Percentiles rank a stretch among this genome's conserved stretches.
Evolutionary conservation across 2,888 invertebrate genomes (phyloP).

Genomic region (Macrophya annulata): DNA sequence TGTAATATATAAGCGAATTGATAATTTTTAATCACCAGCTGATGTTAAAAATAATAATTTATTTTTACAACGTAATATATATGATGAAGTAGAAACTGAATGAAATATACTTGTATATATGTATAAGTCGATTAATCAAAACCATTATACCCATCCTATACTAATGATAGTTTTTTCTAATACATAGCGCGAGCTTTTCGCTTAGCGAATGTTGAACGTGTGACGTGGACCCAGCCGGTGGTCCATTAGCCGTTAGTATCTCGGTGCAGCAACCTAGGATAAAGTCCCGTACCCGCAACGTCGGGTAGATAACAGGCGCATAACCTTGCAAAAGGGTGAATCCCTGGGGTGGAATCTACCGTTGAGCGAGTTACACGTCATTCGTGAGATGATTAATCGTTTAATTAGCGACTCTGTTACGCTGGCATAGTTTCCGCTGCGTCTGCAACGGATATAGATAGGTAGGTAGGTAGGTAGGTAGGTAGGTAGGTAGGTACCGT

Average conservation of each 20-base stretch:
- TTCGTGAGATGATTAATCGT: conserved; percentile 78
- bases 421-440: conserved; percentile 71
- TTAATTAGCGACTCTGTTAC: conserved; percentile 78
- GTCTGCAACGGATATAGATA: conserved; percentile 39
- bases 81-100: no score
- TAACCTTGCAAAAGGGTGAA: conserved; percentile 42
- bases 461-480: background rate
- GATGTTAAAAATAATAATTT: background rate
- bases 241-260: conserved; percentile 40
- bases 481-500: background rate
- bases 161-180: background rate
- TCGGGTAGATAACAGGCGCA: conserved; percentile 43
- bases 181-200: no score
- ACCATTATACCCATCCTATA: background rate
- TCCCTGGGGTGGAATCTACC: conserved; percentile 20
- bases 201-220: conserved; percentile 22
- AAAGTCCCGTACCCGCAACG: conserved; percentile 21
- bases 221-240: conserved; percentile 11
- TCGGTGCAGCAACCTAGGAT: conserved; percentile 32
- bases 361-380: conserved; percentile 68
- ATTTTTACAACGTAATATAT: background rate
- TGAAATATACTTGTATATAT: no score
- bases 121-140: background rate
- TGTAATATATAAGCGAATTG: background rate
- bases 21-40: conserved; percentile 9